Evolutionary conservation across 2,113 vertebrate genomes (phyloP).

Genomic region (Nyctereutes procyonoides): DNA sequence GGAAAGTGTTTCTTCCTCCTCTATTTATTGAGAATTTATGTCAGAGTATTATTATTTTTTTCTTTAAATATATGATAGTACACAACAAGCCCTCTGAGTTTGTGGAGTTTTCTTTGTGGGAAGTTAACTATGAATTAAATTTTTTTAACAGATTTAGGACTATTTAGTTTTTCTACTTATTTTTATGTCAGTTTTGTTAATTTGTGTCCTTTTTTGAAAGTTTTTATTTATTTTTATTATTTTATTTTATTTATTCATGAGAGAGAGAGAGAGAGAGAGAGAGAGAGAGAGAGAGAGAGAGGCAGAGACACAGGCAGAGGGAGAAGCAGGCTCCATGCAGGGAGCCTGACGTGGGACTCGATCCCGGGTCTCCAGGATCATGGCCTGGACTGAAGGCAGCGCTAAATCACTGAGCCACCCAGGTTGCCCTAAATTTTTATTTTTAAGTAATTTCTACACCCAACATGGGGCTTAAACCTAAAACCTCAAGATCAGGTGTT

Average conservation of each 20-base stretch:
- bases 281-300: no score
- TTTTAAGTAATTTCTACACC: neutral
- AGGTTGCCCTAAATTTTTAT: neutral
- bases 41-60: neutral
- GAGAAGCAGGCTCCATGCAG: no score
- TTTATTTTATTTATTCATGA: no score
- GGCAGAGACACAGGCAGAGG: no score
- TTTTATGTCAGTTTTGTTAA: constrained; percentile 7
- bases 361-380: no score
- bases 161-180: constrained; percentile 44
- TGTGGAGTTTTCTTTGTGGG: constrained; percentile 26
- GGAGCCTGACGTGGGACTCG: no score
- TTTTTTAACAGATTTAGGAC: neutral
- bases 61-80: neutral
- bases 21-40: neutral
- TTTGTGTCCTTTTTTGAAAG: neutral
- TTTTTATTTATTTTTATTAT: neutral
- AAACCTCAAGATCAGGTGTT: neutral
- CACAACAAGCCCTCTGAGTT: neutral
- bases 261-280: no score
- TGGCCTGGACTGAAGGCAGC: no score
- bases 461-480: neutral
- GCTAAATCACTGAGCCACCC: no score
- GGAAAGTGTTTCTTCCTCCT: neutral
- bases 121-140: constrained; percentile 40